phyloP scores from a whole-genome alignment of 2,113 vertebrate genomes.

The Chiloscyllium plagiosum region DNA sequence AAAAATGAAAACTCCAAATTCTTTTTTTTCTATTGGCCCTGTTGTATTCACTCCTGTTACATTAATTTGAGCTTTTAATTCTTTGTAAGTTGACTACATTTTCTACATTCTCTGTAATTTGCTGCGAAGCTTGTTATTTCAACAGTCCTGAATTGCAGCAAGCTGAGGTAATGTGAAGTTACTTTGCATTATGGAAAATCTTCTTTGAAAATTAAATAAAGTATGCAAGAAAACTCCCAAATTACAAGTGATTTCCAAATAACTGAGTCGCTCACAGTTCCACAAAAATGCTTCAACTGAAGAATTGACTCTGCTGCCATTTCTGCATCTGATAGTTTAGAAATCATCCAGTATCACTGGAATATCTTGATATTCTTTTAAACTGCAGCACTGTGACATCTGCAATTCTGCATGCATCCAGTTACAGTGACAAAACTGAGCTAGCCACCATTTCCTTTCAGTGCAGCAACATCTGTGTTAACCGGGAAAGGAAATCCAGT shows the following conservation, averaged over 20 bases:
- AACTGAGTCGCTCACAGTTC: not conserved
- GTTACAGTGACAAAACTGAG: not conserved
- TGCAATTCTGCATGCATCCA: not conserved
- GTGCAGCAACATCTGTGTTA: not conserved
- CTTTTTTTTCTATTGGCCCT: not conserved
- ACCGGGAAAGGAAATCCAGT: not conserved
- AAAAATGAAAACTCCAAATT: not conserved
- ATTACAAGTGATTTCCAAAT: conserved; percentile 9
- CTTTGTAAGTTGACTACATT: conserved; percentile 13
- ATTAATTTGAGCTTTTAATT: conserved; percentile 24
- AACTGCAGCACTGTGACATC: not conserved
- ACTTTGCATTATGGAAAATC: conserved; percentile 15
- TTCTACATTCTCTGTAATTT: conserved; percentile 17
- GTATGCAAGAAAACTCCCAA: conserved; percentile 17
- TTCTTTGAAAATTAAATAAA: conserved; percentile 32
- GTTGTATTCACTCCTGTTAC: conserved; percentile 29
- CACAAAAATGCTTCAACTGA: not conserved
- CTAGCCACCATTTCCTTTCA: not conserved
- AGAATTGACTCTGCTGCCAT: not conserved
- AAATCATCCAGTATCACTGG: not conserved
- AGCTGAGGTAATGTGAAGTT: conserved; percentile 20
- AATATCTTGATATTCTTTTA: not conserved
- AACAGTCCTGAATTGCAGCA: conserved; percentile 23
- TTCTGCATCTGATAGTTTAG: not conserved
- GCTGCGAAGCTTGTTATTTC: conserved; percentile 31